Evolutionary conservation across 2,888 invertebrate species (phyloP).

Genomic region (Torymus auratus): DNA sequence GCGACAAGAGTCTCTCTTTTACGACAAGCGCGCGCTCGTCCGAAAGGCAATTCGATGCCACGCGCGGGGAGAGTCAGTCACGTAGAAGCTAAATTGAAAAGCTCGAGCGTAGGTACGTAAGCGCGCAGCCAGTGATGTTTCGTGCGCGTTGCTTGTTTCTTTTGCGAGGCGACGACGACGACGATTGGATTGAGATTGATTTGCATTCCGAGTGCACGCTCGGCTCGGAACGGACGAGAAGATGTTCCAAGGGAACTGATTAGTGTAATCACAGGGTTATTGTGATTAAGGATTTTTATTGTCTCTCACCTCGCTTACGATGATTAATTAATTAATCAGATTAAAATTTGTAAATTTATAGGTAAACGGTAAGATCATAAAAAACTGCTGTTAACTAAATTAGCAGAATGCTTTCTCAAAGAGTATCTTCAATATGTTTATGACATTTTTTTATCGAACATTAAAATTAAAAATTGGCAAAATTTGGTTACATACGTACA

Average conservation of each 20-base stretch:
- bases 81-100: slow-evolving; percentile 44
- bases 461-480: too few relatives aligned
- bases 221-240: too few relatives aligned
- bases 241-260: too few relatives aligned
- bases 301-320: too few relatives aligned
- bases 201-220: slow-evolving; percentile 28
- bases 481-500: too few relatives aligned
- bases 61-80: slow-evolving; percentile 2
- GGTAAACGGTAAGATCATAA: background rate
- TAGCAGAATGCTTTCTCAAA: too few relatives aligned
- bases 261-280: too few relatives aligned
- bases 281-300: too few relatives aligned
- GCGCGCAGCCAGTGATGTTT: background rate
- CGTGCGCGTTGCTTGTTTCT: slow-evolving; percentile 5
- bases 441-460: too few relatives aligned
- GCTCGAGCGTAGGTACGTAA: background rate
- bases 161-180: background rate
- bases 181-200: slow-evolving; percentile 44
- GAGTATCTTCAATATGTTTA: too few relatives aligned
- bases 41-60: slow-evolving; percentile 22
- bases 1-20: slow-evolving; percentile 43
- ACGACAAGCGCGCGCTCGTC: slow-evolving; percentile 11
- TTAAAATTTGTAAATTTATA: slow-evolving; percentile 20
- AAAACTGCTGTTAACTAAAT: too few relatives aligned
- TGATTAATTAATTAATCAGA: too few relatives aligned